Evolutionary conservation across 2,888 invertebrate genomes (phyloP).

Genomic region (Sarcophaga carnaria): DNA sequence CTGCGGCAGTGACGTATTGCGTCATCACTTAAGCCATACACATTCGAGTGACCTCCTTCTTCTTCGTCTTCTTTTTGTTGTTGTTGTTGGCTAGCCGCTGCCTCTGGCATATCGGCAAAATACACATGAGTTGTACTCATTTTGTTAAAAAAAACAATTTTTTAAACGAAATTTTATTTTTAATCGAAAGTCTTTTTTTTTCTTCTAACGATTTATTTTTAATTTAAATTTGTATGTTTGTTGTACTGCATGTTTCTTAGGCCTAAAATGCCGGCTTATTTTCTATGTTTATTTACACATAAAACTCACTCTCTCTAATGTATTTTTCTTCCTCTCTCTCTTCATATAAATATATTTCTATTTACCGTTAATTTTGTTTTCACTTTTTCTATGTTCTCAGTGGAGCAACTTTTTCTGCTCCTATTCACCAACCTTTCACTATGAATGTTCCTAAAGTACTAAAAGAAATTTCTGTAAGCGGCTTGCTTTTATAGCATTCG

Average conservation of each 20-base stretch:
- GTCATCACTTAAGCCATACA: conserved; percentile 50
- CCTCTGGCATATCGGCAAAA: conserved; percentile 75
- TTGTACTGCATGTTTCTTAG: not conserved
- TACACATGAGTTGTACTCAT: conserved; percentile 77
- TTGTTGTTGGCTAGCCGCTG: conserved; percentile 42
- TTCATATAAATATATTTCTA: not conserved
- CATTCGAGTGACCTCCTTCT: conserved; percentile 47
- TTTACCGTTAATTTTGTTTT: conserved; percentile 30
- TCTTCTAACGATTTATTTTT: not conserved
- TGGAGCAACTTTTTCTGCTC: not conserved
- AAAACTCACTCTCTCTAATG: conserved; percentile 14
- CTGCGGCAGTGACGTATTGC: conserved; percentile 72
- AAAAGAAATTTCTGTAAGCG: conserved; percentile 76
- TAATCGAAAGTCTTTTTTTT: not conserved
- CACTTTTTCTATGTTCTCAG: conserved; percentile 11
- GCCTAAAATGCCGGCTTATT: not conserved
- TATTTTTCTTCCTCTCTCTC: conserved; percentile 2
- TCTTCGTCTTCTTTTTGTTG: conserved; percentile 16
- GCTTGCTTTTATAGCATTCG: conserved; percentile 77
- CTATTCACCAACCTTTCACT: conserved; percentile 56
- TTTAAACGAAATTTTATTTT: not conserved
- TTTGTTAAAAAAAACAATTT: not conserved
- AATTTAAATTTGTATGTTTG: not conserved
- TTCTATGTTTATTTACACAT: conserved; percentile 32
- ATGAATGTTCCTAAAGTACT: conserved; percentile 77